Conservation (phyloP, 2,113 vertebrate species). For the Microtus pennsylvanicus region DNA sequence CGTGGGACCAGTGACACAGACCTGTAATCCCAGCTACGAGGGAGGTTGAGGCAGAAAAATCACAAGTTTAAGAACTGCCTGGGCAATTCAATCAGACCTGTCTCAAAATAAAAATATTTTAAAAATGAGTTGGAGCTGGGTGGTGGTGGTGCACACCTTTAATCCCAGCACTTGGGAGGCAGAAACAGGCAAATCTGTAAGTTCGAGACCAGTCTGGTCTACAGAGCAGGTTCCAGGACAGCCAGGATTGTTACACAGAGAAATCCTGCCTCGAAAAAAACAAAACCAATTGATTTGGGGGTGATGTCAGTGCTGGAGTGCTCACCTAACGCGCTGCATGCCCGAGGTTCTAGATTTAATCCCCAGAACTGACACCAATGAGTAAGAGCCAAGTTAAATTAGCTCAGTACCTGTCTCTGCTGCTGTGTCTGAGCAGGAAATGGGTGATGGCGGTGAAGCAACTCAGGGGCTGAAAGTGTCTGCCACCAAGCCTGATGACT, state of each 20-base stretch:
- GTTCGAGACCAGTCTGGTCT: not conserved
- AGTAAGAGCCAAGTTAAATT: not conserved
- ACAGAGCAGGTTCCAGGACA: not conserved
- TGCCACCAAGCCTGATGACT: not conserved
- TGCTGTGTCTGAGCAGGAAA: not conserved
- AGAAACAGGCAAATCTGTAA: not conserved
- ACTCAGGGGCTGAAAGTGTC: not conserved
- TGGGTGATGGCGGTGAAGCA: not conserved
- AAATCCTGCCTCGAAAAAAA: not conserved
- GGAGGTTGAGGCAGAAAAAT: not conserved
- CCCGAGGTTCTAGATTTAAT: too few species aligned
- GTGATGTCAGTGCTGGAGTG: not conserved
- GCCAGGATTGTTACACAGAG: not conserved
- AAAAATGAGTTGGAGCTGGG: not conserved
- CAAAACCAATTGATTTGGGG: not conserved
- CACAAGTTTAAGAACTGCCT: not conserved
- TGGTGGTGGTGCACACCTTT: not conserved
- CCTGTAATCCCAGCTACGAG: not conserved
- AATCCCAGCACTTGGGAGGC: not conserved
- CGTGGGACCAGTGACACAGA: too few species aligned
- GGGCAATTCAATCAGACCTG: not conserved
- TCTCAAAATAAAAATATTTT: not conserved
- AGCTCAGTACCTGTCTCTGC: not conserved
- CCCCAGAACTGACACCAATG: not conserved
- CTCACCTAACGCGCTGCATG: accelerated